These are phyloP conservation scores for Sialis fuliginosa DNA, from an alignment of 2,888 invertebrate species.

Conservation along the genomic window DNA sequence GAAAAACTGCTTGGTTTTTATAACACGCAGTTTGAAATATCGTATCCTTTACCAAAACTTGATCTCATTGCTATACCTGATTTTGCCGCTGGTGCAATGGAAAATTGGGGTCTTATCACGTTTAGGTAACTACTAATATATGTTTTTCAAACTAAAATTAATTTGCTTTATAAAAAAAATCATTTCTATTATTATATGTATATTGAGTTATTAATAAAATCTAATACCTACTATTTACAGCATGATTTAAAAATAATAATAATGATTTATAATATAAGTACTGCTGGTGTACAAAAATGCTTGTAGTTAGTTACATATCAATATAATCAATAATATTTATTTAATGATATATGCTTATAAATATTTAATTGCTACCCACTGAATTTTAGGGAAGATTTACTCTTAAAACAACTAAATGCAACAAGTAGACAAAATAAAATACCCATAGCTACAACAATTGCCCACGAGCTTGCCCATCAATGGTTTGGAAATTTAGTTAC, in stretches of 20 bases:
- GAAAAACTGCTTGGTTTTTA: conserved; percentile 57
- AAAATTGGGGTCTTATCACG: conserved; percentile 68
- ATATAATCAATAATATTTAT: no score
- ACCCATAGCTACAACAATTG: conserved; percentile 36
- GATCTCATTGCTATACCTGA: conserved; percentile 73
- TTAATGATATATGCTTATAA: no score
- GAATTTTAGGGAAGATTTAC: conserved; percentile 38
- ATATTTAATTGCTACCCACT: background rate
- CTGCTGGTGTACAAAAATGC: no score
- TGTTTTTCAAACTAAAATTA: no score
- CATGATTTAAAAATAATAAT: no score
- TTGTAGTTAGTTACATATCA: no score
- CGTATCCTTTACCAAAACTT: conserved; percentile 56
- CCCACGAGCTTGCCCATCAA: conserved; percentile 35
- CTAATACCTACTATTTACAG: no score
- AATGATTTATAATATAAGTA: no score
- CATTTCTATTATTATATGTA: no score
- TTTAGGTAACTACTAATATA: conserved; percentile 32
- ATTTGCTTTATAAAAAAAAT: no score
- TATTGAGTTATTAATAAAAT: no score
- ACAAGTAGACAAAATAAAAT: conserved; percentile 45
- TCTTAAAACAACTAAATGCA: conserved; percentile 44
- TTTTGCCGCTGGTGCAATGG: conserved; percentile 62
- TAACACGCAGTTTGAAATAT: conserved; percentile 51
- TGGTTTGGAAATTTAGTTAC: conserved; percentile 77